phyloP scores from a whole-genome alignment of 1,140 invertebrate genomes.

The Caenorhabditis inopinata region DNA sequence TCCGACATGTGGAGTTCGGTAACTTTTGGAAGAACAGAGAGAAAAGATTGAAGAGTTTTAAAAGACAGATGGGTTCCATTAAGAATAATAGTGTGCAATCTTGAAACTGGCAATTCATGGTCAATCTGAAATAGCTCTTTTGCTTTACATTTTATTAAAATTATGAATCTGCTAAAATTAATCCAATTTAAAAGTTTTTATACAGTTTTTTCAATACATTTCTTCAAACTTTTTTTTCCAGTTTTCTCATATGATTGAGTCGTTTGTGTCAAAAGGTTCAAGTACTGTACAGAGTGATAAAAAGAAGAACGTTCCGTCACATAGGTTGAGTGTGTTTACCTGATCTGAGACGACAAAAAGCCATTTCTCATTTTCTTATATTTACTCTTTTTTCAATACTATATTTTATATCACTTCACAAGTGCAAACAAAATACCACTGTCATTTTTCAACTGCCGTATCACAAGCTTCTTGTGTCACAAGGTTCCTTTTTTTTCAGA shows the following conservation, averaged over 20 bases:
- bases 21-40: constrained; percentile 34
- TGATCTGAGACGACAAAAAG: too few relatives aligned
- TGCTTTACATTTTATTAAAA: too few relatives aligned
- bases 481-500: not conserved
- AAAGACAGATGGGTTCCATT: constrained; percentile 49
- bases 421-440: constrained; percentile 19
- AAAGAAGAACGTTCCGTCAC: too few relatives aligned
- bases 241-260: too few relatives aligned
- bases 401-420: not conserved
- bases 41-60: constrained; percentile 21
- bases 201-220: too few relatives aligned
- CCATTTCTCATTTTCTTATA: not conserved
- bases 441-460: not conserved
- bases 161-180: too few relatives aligned
- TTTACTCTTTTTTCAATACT: not conserved
- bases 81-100: constrained; percentile 40
- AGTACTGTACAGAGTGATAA: too few relatives aligned
- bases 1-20: constrained; percentile 47
- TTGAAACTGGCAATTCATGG: constrained; percentile 33
- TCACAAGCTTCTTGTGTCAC: constrained; percentile 23
- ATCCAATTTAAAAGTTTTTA: too few relatives aligned
- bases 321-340: too few relatives aligned
- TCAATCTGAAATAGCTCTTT: constrained; percentile 14
- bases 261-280: too few relatives aligned
- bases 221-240: too few relatives aligned